phyloP scores from a whole-genome alignment of 2,888 invertebrate genomes.

The Chromoteleia sp. region DNA sequence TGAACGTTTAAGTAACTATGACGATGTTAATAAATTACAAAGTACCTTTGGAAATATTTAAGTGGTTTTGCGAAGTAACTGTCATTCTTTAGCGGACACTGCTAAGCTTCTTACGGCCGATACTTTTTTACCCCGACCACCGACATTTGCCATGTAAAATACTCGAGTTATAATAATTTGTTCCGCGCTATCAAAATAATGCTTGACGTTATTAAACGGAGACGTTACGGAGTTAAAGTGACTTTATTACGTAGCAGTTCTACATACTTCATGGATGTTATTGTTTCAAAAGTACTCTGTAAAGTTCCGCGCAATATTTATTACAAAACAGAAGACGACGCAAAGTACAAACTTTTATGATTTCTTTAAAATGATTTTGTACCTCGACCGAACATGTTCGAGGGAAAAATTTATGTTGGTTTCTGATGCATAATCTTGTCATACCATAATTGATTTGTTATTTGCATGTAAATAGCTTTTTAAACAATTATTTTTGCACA shows the following conservation, averaged over 20 bases:
- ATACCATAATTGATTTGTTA: slow-evolving; percentile 1
- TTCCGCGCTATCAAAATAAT: slow-evolving; percentile 3
- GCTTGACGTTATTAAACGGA: background rate
- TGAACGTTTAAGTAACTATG: slow-evolving; percentile 1
- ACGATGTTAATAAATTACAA: slow-evolving; percentile 1
- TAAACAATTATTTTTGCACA: background rate
- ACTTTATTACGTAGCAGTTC: slow-evolving; percentile 9
- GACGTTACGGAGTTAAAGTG: background rate
- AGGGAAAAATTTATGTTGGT: background rate
- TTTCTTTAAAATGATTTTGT: slow-evolving; percentile 24
- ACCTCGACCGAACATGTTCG: slow-evolving; percentile 1
- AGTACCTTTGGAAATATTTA: slow-evolving; percentile 15
- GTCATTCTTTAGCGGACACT: slow-evolving; percentile 3
- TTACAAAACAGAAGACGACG: slow-evolving; percentile 6
- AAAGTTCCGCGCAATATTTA: slow-evolving; percentile 7
- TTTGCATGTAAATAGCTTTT: background rate
- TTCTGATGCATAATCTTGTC: background rate
- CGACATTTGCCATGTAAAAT: slow-evolving; percentile 3
- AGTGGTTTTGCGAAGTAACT: slow-evolving; percentile 11
- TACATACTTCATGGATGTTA: slow-evolving; percentile 1
- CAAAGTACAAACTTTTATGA: slow-evolving; percentile 22
- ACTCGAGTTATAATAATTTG: slow-evolving; percentile 8
- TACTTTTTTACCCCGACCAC: slow-evolving; percentile 6
- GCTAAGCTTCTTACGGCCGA: slow-evolving; percentile 9
- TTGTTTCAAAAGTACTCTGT: slow-evolving; percentile 19